These are phyloP conservation scores for Panthera uncia DNA, from an alignment of 2,113 vertebrate species.

Conservation along the genomic window DNA sequence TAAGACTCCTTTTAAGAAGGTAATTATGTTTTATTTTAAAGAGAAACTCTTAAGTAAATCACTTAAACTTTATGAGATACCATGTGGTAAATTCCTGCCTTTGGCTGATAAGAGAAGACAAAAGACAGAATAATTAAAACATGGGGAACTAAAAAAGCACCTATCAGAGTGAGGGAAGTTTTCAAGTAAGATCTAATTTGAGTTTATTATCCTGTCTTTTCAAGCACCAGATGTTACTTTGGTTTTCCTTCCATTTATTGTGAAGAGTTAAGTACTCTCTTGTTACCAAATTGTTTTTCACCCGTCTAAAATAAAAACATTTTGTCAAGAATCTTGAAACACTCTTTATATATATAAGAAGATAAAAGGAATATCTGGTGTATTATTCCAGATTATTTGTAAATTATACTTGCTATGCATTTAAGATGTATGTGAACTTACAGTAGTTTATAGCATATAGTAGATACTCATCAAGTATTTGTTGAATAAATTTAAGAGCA, in stretches of 20 bases:
- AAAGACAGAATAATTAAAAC: not conserved
- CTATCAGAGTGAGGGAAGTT: not conserved
- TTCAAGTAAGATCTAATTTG: not conserved
- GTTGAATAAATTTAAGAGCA: not conserved
- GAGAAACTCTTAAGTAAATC: not conserved
- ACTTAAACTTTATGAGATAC: not conserved
- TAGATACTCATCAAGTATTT: not conserved
- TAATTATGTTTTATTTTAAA: not conserved
- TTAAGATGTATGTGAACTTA: not conserved
- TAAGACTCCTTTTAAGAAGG: not conserved
- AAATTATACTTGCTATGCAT: not conserved
- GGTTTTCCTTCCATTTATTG: not conserved
- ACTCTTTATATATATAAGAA: not conserved
- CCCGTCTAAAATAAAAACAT: not conserved
- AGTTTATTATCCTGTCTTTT: not conserved
- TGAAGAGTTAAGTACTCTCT: not conserved
- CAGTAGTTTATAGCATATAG: not conserved
- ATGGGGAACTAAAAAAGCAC: not conserved
- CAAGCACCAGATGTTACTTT: not conserved
- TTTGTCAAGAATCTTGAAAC: constrained; percentile 3
- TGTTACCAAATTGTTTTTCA: not conserved
- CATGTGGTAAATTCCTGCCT: not conserved
- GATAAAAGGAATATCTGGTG: not conserved
- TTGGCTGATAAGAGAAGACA: not conserved
- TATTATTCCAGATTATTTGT: not conserved